Conservation (phyloP, 2,113 vertebrate genomes). For the Cyphomyrus plagiostoma region DNA sequence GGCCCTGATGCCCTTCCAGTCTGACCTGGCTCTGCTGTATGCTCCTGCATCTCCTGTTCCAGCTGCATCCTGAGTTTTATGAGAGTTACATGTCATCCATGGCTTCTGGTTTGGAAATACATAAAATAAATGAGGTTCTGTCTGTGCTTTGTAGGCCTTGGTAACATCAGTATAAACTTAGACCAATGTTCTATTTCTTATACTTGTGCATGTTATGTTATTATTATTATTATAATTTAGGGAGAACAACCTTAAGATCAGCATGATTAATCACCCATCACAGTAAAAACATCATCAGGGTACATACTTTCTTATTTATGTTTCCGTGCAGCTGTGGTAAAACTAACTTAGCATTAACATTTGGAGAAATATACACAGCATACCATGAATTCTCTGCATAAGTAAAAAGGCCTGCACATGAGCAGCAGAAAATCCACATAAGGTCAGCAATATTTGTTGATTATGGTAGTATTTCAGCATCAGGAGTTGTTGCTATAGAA, state of each 20-base stretch:
- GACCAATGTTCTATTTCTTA: background rate
- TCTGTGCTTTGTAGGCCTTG: background rate
- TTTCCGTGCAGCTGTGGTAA: background rate
- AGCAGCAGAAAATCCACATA: background rate
- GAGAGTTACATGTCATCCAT: background rate
- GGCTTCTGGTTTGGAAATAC: background rate
- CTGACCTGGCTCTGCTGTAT: background rate
- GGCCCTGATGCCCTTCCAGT: background rate
- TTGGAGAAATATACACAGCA: background rate
- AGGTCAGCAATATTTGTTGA: background rate
- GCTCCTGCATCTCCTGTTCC: background rate
- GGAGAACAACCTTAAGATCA: background rate
- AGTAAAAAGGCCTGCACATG: background rate
- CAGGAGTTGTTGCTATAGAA: background rate
- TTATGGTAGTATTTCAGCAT: background rate
- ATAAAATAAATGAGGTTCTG: background rate
- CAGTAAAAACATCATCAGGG: background rate
- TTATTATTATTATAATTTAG: background rate
- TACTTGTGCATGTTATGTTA: background rate
- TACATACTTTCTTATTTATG: background rate
- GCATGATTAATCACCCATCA: background rate
- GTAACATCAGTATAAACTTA: background rate
- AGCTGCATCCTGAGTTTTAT: background rate
- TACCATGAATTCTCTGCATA: no score
- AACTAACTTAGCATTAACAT: background rate